Conservation (phyloP, 2,888 invertebrate genomes). For the Catocala nupta region DNA sequence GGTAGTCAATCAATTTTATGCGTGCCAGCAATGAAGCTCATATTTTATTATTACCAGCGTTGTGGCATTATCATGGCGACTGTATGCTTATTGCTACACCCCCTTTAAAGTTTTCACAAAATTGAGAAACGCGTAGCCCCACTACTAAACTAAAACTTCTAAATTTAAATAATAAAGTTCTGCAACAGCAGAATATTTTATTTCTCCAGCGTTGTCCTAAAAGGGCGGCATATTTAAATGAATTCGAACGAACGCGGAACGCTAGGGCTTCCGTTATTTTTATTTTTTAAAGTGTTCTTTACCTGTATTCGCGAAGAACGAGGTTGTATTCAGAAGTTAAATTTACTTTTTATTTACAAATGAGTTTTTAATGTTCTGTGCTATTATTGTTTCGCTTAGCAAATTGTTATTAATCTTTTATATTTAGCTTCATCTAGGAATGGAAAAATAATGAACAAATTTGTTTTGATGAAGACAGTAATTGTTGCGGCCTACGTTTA, state of each 20-base stretch:
- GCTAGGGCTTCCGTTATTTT: constrained; percentile 18
- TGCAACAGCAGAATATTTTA: constrained; percentile 1
- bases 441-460: constrained; percentile 5
- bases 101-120: no score
- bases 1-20: no score
- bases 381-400: no score
- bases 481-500: no score
- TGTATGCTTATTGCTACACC: no score
- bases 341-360: constrained; percentile 29
- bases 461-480: no score
- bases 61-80: no score
- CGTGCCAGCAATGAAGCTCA: no score
- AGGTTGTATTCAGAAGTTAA: constrained; percentile 20
- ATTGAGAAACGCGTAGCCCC: no score
- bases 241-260: constrained; percentile 23
- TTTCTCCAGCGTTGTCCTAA: constrained; percentile 5
- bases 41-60: no score
- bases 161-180: constrained; percentile 1
- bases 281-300: constrained; percentile 18
- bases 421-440: constrained; percentile 18
- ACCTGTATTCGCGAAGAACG: constrained; percentile 18
- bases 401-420: constrained; percentile 22
- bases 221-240: constrained; percentile 20
- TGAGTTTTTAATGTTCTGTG: constrained; percentile 36
- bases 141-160: not conserved